These are phyloP conservation scores for Amiota communis DNA, from an alignment of 2,888 invertebrate genomes.

Conservation along the genomic window DNA sequence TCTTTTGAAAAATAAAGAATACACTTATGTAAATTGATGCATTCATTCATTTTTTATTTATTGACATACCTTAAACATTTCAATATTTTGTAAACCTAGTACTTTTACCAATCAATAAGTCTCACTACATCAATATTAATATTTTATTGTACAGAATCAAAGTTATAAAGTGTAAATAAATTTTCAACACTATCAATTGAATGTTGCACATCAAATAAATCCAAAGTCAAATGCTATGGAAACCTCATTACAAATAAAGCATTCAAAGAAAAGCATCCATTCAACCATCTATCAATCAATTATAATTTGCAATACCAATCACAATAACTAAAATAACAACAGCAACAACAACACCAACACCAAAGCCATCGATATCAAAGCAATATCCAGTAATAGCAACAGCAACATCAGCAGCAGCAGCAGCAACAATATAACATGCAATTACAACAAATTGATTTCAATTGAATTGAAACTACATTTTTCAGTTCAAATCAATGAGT, in stretches of 20 bases:
- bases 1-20: too few relatives aligned
- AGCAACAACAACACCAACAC: conserved; percentile 32
- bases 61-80: too few relatives aligned
- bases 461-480: conserved; percentile 54
- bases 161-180: too few relatives aligned
- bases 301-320: conserved; percentile 47
- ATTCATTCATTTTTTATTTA: too few relatives aligned
- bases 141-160: too few relatives aligned
- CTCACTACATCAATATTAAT: too few relatives aligned
- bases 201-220: background rate
- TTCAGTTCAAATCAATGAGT: conserved; percentile 31
- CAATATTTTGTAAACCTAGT: too few relatives aligned
- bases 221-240: background rate
- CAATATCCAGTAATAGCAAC: background rate
- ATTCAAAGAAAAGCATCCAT: too few relatives aligned
- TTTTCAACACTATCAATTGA: background rate
- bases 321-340: conserved; percentile 1
- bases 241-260: background rate
- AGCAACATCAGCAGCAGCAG: conserved; percentile 3
- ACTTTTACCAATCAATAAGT: too few relatives aligned
- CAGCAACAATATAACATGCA: conserved; percentile 41
- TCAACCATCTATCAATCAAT: conserved; percentile 55
- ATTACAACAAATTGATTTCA: conserved; percentile 62
- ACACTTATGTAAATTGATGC: too few relatives aligned
- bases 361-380: background rate